Evolutionary conservation across 2,113 vertebrate genomes (phyloP), one percentile per base, ranked within the genome.

Genomic region (Aldabrachelys gigantea): DNA sequence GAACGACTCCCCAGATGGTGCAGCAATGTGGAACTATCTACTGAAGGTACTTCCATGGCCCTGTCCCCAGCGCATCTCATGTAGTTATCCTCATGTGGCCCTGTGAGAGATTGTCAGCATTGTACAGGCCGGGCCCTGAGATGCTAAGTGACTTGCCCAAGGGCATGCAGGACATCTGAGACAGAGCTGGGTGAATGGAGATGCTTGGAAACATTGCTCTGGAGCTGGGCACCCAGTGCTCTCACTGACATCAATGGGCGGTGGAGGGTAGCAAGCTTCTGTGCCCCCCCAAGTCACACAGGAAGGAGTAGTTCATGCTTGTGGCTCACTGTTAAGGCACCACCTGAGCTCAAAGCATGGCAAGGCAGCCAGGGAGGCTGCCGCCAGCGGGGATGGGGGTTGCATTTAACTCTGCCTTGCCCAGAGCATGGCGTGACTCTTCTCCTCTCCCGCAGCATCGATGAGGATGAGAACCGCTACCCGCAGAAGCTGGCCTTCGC

Each of bases 401-500:
- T 14, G 13, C 29, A 35, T 62, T 35, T 35, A 7, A 6, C 29
- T 31, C 31, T 31, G 59, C 59, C 29, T 6, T 16, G 9, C 35
- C 35, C 65, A 22, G 35, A 7, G 29, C 3, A 3, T 31, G 44
- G 24, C 10, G 10, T 80, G 44, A 49, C 44, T 25, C 29, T 49
- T 5, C 21, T 8, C 3, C 80, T 29, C 79, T 5, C 54, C 87
- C 52, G 0, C 98, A 99, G 99, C 6, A 84, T 95, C 1, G 94
- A 98, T 5, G 88, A 62, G 1, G 97, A 98, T 0, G 75, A 97
- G 92, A 91, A 97, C 82, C 97, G 98, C 47, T 98, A 97, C 84
- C 99, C 99, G 0, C 90, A 87, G 69, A 95, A 96, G 59, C 96
- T 99, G 54, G 96, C 98, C 1, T 97, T 98, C 5, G 99, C 99